These are phyloP conservation scores for Ditula angustiorana DNA, from an alignment of 2,888 invertebrate species.

Conservation along the genomic window DNA sequence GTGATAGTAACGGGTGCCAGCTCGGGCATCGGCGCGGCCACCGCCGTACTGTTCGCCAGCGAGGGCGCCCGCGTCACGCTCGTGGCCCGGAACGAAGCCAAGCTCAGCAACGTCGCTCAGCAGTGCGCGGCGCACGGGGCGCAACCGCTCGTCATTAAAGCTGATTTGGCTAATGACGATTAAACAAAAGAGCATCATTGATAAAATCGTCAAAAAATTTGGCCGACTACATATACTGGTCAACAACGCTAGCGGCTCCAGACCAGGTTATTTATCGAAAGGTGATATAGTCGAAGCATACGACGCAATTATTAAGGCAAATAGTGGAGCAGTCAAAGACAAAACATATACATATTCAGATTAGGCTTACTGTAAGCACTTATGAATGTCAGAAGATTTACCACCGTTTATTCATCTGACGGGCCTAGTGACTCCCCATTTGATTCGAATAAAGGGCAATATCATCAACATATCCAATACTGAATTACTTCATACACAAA, in stretches of 20 bases:
- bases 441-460: slow-evolving; percentile 57
- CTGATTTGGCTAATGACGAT: slow-evolving; percentile 52
- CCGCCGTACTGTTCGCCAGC: slow-evolving; percentile 55
- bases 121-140: slow-evolving; percentile 52
- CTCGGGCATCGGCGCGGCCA: slow-evolving; percentile 65
- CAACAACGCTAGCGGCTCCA: slow-evolving; percentile 55
- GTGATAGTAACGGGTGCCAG: slow-evolving; percentile 68
- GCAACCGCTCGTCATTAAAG: slow-evolving; percentile 48
- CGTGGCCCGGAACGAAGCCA: slow-evolving; percentile 62
- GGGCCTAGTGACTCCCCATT: slow-evolving; percentile 50
- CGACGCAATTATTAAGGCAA: slow-evolving; percentile 55
- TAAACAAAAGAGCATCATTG: slow-evolving; percentile 48
- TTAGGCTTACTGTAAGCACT: too few relatives aligned
- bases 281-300: slow-evolving; percentile 46
- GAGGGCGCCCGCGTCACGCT: slow-evolving; percentile 61
- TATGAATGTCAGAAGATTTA: too few relatives aligned
- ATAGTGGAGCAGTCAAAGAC: slow-evolving; percentile 55
- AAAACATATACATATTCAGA: too few relatives aligned
- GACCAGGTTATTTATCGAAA: slow-evolving; percentile 39
- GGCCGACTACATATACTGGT: slow-evolving; percentile 55
- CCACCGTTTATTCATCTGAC: slow-evolving; percentile 53
- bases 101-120: slow-evolving; percentile 54
- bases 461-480: slow-evolving; percentile 62
- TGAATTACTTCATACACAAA: slow-evolving; percentile 32
- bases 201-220: slow-evolving; percentile 50